Evolutionary conservation across 2,888 invertebrate species (phyloP).

Genomic region (Lasius fuliginosus): DNA sequence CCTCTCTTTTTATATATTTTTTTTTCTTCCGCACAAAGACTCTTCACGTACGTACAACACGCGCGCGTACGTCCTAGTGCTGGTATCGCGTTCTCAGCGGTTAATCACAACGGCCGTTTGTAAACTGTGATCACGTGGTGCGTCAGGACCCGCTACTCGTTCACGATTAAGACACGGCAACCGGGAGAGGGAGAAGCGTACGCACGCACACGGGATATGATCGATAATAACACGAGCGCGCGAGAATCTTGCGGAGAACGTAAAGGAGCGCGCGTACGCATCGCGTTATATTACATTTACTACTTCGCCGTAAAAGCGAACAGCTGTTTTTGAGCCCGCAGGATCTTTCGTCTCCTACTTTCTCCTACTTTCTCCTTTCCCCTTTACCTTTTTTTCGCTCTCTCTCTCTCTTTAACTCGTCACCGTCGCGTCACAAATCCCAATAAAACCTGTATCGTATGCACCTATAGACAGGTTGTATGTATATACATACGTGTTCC

Average conservation of each 20-base stretch:
- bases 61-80: not conserved
- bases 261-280: not conserved
- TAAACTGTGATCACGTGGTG: conserved; percentile 73
- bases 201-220: conserved; percentile 36
- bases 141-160: conserved; percentile 46
- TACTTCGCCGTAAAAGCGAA: not conserved
- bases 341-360: not conserved
- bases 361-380: not conserved
- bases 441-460: not conserved
- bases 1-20: not conserved
- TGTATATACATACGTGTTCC: not conserved
- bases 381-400: not conserved
- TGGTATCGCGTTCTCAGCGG: conserved; percentile 16
- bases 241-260: not conserved
- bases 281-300: not conserved
- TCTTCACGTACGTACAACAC: not conserved
- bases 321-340: not conserved
- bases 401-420: not conserved
- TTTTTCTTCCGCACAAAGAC: not conserved
- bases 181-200: conserved; percentile 16
- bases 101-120: conserved; percentile 70
- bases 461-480: not conserved
- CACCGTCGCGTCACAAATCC: not conserved
- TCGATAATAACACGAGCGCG: conserved; percentile 54
- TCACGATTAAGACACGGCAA: conserved; percentile 66